Percentiles rank a stretch among this genome's conserved stretches.
These are phyloP conservation scores for Scaptodrosophila latifasciaeformis DNA, from an alignment of 2,888 invertebrate genomes.

Conservation along the genomic window DNA sequence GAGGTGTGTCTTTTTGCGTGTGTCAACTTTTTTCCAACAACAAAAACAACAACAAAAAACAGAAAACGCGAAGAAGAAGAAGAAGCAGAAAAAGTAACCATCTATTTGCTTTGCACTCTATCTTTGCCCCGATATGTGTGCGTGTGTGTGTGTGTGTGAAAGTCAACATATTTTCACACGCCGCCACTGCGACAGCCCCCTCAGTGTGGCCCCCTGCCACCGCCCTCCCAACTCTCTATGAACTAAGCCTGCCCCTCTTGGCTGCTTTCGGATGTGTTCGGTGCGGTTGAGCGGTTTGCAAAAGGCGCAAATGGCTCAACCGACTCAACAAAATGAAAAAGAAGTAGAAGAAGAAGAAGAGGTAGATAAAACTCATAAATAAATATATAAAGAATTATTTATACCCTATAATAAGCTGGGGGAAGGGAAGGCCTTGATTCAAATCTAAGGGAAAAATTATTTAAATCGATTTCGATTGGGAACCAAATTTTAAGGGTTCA, in stretches of 20 bases:
- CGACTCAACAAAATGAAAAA: not conserved
- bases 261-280: too few relatives aligned
- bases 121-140: slow-evolving; percentile 12
- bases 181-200: not conserved
- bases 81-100: not conserved
- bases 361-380: not conserved
- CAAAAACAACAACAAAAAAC: too few relatives aligned
- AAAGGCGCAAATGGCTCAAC: too few relatives aligned
- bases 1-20: slow-evolving; percentile 48
- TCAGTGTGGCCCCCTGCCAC: not conserved
- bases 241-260: too few relatives aligned
- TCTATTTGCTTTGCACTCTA: too few relatives aligned
- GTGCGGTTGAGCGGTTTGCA: not conserved
- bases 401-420: too few relatives aligned
- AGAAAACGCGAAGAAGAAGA: not conserved
- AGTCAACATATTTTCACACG: not conserved
- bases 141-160: slow-evolving; percentile 2
- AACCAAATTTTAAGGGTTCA: too few relatives aligned
- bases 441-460: too few relatives aligned
- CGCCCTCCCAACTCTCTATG: too few relatives aligned
- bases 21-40: slow-evolving; percentile 65
- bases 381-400: not conserved
- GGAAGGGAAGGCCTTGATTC: too few relatives aligned
- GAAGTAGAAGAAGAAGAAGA: not conserved
- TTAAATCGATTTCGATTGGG: too few relatives aligned